Evolutionary conservation across 2,797 vertebrate species (phyloP), one percentile per base, ranked within the genome.

Genomic region (Crocidura indochinensis): DNA sequence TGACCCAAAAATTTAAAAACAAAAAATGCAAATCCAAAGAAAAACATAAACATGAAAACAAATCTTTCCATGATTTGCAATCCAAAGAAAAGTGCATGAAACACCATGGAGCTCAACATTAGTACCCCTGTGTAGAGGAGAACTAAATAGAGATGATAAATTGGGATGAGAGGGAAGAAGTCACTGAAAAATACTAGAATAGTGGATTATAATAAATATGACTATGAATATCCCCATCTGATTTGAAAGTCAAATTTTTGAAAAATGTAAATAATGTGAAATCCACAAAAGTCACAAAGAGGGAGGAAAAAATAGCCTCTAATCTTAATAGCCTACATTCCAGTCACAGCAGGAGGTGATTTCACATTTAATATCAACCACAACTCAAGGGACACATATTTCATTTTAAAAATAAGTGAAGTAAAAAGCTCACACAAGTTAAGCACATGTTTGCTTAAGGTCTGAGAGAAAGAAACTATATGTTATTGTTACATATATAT

Each of bases 41-140:
- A 94, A 74, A 6, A 74, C 19, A 56, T 26, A 90, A 90, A 56
- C 10, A 26, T 78, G 77, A 49, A 92, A 92, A 88, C 26, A 78
- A 79, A 82, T 38, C 2, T 9, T 8, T 29, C 19, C 3, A 27
- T 68, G n/a, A 26, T 62, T 84, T 89, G 1, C 24, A 75, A 64
- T 44, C 53, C 73, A 74, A 94, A 65, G 10, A 78, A 74, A 71
- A 88, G 11, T 53, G 49, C 88, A 46, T 69, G 75, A 80, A 93
- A 88, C 3, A 46, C 19, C 26, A 29, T 76, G 11, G 12, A 67
- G 4, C 10, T 74, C 31, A 84, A n/a, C 81, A 29, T 73, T 56
- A 88, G 14, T 44, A 22, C 2, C 53, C 84, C 72, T 26, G 7
- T 64, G 10, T 11, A 68, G 19, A 64, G 44, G 7, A 88, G 12